Percentiles rank a stretch among this genome's conserved stretches.
These are phyloP conservation scores for Hipparchia sbordonii DNA, from an alignment of 2,888 invertebrate species.

Conservation along the genomic window DNA sequence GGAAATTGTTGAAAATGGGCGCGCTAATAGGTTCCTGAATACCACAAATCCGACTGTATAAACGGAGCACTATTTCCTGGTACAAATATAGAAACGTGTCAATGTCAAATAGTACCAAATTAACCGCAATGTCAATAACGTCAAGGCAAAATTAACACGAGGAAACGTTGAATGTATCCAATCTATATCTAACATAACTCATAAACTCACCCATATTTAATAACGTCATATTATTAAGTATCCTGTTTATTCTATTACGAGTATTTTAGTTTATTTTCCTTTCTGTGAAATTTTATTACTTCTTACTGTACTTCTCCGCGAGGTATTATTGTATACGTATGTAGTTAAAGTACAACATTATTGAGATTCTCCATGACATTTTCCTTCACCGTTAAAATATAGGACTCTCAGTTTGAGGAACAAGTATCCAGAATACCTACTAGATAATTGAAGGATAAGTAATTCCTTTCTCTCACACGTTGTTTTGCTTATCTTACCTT, in stretches of 20 bases:
- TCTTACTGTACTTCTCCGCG: too few species aligned
- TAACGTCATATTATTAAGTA: too few species aligned
- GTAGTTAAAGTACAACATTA: too few species aligned
- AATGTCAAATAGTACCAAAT: constrained; percentile 74
- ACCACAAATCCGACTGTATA: constrained; percentile 20
- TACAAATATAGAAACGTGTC: constrained; percentile 73
- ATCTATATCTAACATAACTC: constrained; percentile 13
- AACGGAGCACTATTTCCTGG: constrained; percentile 60
- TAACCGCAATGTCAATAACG: constrained; percentile 69
- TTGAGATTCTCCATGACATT: too few species aligned
- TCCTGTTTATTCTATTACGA: too few species aligned
- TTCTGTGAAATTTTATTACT: too few species aligned
- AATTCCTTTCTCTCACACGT: constrained; percentile 54
- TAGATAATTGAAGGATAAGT: constrained; percentile 31
- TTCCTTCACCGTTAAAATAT: too few species aligned
- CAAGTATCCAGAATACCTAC: constrained; percentile 28
- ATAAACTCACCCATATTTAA: not conserved
- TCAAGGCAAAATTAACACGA: constrained; percentile 66
- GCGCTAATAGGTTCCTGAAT: constrained; percentile 12
- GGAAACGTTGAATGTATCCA: constrained; percentile 50
- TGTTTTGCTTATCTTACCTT: constrained; percentile 59
- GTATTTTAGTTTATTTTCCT: too few species aligned
- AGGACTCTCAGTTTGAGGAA: constrained; percentile 19
- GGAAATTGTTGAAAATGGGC: constrained; percentile 4
- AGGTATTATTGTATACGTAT: too few species aligned